Base-by-base conservation (phyloP, 1,140 invertebrate genomes). In the Protaetia brevitarsis region DNA sequence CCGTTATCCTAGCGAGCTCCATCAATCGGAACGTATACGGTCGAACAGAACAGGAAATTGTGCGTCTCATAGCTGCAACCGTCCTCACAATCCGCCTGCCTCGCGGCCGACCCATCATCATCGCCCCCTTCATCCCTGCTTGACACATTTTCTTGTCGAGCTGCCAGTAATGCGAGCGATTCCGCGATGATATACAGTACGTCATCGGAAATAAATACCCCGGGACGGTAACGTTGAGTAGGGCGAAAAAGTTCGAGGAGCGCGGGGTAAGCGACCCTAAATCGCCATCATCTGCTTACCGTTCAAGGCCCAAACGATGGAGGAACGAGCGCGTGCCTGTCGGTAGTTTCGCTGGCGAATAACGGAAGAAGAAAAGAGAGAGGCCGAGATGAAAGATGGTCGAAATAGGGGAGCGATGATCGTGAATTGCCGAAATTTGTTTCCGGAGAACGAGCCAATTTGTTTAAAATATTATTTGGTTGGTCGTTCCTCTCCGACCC, bases 1-100 rank as follows among this genome's bases (percentile, higher is more conserved):
- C 41, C 19, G 16, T 10, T 5, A 16, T 16, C 16, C 41, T 23
- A 51, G 21, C 41, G 26, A 23, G 26, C 26, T 19, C 16, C 41
- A 51, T 51, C 41, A 51, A 23, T 23, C 41, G 41, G 41, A 51
- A 51, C 41, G 31, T 34, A 34, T 34, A 34, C 31, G 31, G 5
- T n/a, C 31, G 41, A 51, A 51, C 41, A 51, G 41, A 51, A 51
- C 41, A 51, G 41, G 41, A 51, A 51, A 51, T 51, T 51, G 41
- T 51, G 41, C 41, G 41, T 51, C 41, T 51, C 19, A 19, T 51
- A 23, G 41, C 41, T 23, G 26, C n/a, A n/a, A n/a, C n/a, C n/a
- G n/a, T n/a, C n/a, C n/a, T n/a, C n/a, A n/a, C n/a, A n/a, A n/a
- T 23, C 41, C 41, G 13, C 41, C 8, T 23, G 13, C 41, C 41